Base-by-base conservation (phyloP, 2,888 invertebrate species). In the Phragmatobia fuliginosa region DNA sequence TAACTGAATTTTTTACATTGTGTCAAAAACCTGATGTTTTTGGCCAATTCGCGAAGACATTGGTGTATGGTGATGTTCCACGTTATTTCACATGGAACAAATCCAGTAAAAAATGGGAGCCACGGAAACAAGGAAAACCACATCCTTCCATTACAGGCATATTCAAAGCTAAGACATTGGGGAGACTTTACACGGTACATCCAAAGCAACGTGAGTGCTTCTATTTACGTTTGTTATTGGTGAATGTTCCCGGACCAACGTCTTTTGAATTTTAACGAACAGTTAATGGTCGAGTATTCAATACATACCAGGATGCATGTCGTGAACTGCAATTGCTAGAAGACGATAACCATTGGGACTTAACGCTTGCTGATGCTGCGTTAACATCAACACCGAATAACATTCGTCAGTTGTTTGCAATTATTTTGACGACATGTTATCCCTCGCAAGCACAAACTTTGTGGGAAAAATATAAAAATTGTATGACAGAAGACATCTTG, bases 81-180 rank as follows among this genome's bases (percentile, higher is more conserved):
- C 25, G 36, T 28, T 70, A 62, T 62, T 67, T 64, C 38, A 70
- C 67, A 58, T 70, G 66, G 70, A 70, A 70, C 59, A 45, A 25
- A 33, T 36, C 58, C n/a, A 25, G 33, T 18, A 62, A 70, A 66
- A 66, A 52, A 66, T 72, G 74, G 64, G 45, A 65, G 62, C 60
- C 74, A 68, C 69, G 74, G 52, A 76, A 74, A 71, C 75, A 71
- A 75, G 75, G 70, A 38, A 49, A 36, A 14, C 28, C 66, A 66
- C 59, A 63, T 36, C 63, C 58, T n/a, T 28, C 28, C 25, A 31
- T 58, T 5, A 38, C 70, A 28, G 61, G 58, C 32, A 52, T 70
- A 52, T 66, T 61, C 41, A n/a, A 36, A 56, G n/a, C 45, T 45
- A 62, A 70, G 36, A 63, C 66, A 25, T 41, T 70, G 36, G 70